These are phyloP conservation scores for Boloria selene DNA, from an alignment of 2,888 invertebrate genomes.

Conservation along the genomic window DNA sequence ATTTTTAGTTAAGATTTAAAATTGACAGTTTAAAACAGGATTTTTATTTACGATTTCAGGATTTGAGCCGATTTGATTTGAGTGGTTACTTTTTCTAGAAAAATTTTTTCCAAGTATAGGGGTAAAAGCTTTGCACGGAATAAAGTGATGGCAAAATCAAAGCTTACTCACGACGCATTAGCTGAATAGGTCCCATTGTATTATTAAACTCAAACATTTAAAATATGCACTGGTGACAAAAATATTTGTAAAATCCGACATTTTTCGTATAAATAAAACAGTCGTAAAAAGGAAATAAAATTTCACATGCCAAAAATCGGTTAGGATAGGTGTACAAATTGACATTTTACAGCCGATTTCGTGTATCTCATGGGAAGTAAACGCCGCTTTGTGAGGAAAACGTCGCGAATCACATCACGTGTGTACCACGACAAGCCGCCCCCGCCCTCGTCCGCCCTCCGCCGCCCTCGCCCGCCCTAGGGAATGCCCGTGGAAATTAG, in stretches of 20 bases:
- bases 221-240: neutral
- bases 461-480: conserved; percentile 5
- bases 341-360: conserved; percentile 7
- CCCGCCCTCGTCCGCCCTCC: neutral
- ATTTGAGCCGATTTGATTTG: no score
- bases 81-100: no score
- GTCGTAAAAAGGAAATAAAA: neutral
- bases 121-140: no score
- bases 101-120: no score
- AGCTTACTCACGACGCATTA: no score
- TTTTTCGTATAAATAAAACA: no score
- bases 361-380: conserved; percentile 1
- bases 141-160: no score
- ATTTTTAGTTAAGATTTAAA: no score
- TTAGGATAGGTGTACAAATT: conserved; percentile 3
- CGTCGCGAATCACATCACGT: conserved; percentile 8
- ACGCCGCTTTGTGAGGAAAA: neutral
- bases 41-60: no score
- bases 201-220: neutral
- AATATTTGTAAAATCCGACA: no score
- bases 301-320: neutral
- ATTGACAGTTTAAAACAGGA: no score
- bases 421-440: conserved; percentile 16
- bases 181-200: no score
- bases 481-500: conserved; percentile 32